phyloP scores from a whole-genome alignment of 2,113 vertebrate species.

The Apodemus speciosus region DNA sequence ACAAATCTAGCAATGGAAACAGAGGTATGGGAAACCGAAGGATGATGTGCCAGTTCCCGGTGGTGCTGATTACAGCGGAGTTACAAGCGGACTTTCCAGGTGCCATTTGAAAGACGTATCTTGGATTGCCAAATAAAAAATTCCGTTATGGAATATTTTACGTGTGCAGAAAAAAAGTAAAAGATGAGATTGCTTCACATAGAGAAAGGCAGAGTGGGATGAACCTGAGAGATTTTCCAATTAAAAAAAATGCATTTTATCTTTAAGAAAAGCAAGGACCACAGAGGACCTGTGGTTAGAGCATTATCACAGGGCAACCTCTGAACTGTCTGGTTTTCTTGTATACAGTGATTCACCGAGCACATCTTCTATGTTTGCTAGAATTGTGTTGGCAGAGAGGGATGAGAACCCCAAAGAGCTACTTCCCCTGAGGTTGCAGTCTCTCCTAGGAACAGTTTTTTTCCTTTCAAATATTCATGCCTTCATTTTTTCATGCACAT shows the following conservation, averaged over 20 bases:
- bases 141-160: not conserved
- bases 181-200: not conserved
- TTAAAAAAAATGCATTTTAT: not conserved
- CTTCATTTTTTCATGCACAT: conserved; percentile 20
- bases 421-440: not conserved
- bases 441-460: not conserved
- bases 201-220: not conserved
- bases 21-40: not conserved
- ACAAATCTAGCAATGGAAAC: conserved; percentile 23
- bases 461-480: conserved; percentile 32
- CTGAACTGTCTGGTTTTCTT: conserved; percentile 4
- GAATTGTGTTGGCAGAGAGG: not conserved
- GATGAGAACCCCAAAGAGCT: not conserved
- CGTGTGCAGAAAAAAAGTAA: not conserved
- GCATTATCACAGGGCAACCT: not conserved
- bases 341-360: not conserved
- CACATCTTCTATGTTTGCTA: not conserved
- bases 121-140: conserved; percentile 9
- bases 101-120: not conserved
- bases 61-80: not conserved
- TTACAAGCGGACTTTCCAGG: not conserved
- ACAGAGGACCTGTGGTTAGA: not conserved
- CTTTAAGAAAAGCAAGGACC: conserved; percentile 30
- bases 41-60: not conserved
- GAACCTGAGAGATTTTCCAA: not conserved